Percentiles rank a stretch among this genome's conserved stretches.
phyloP scores from a whole-genome alignment of 2,888 invertebrate species.

The Julus scandinavius region DNA sequence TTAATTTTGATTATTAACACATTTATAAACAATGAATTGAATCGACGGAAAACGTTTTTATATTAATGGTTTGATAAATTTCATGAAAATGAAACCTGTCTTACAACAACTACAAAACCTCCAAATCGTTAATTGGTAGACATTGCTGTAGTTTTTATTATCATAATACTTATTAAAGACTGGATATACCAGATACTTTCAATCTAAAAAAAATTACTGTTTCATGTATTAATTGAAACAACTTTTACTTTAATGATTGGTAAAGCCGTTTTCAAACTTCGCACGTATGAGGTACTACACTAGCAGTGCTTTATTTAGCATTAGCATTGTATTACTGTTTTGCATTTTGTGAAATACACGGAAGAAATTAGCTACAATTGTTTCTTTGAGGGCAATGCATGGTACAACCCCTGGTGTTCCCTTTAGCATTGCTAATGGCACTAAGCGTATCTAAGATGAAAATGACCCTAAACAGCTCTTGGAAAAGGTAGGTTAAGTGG shows the following conservation, averaged over 20 bases:
- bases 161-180: neutral
- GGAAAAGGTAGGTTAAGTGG: neutral
- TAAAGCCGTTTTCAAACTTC: neutral
- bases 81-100: neutral
- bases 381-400: neutral
- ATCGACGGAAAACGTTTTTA: too few relatives aligned
- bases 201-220: neutral
- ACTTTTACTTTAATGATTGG: neutral
- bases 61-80: neutral
- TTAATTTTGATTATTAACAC: neutral
- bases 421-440: neutral
- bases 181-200: neutral
- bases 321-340: neutral
- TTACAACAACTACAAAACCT: neutral
- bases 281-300: neutral
- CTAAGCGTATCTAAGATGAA: neutral
- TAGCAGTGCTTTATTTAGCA: neutral
- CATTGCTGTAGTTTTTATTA: slow-evolving; percentile 22
- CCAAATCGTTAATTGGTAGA: neutral
- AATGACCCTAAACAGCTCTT: neutral
- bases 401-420: neutral
- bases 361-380: neutral
- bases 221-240: neutral
- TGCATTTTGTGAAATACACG: neutral
- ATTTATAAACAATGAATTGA: neutral